Conservation (phyloP, 2,888 invertebrate species). For the Cephus spinipes region DNA sequence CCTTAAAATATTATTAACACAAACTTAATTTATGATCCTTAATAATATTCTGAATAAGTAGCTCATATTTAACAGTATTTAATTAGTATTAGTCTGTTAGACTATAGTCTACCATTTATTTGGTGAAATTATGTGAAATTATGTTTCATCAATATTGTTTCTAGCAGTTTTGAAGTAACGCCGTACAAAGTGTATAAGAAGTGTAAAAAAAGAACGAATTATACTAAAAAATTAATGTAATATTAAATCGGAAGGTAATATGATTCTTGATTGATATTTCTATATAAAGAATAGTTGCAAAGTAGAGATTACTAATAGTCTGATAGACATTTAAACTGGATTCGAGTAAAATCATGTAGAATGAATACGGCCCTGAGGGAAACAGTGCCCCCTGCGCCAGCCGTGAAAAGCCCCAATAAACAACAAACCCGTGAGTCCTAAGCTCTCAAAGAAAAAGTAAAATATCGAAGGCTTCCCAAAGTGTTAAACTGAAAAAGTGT, state of each 20-base stretch:
- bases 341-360: not conserved
- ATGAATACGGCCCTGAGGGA: slow-evolving; percentile 22
- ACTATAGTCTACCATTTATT: not conserved
- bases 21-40: not conserved
- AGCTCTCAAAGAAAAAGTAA: slow-evolving; percentile 19
- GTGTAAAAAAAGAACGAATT: not conserved
- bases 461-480: slow-evolving; percentile 26
- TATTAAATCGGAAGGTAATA: not conserved
- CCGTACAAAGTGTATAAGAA: not conserved
- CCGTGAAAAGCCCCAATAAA: slow-evolving; percentile 41
- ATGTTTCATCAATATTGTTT: not conserved
- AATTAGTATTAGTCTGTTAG: not conserved
- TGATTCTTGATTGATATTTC: not conserved
- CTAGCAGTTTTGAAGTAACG: not conserved
- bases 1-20: not conserved
- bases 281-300: not conserved
- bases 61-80: not conserved
- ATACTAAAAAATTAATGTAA: not conserved
- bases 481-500: slow-evolving; percentile 2
- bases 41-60: not conserved
- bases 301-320: not conserved
- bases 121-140: not conserved
- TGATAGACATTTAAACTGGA: not conserved
- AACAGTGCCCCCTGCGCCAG: slow-evolving; percentile 30
- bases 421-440: slow-evolving; percentile 36